Conservation (phyloP, 2,888 invertebrate species). For the Drepana falcataria region DNA sequence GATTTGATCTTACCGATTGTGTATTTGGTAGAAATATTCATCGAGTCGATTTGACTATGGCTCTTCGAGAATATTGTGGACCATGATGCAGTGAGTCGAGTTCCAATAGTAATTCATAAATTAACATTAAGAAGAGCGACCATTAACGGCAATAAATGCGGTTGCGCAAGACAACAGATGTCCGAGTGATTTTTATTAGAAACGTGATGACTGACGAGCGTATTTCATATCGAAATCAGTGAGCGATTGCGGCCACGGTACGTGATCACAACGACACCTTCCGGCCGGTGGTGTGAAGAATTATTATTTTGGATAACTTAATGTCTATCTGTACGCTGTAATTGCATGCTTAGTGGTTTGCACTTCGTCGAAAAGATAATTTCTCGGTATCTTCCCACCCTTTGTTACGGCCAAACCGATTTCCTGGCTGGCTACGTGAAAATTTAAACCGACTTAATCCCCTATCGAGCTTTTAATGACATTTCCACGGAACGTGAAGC, state of each 20-base stretch:
- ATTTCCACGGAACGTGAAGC: conserved; percentile 65
- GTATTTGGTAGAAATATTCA: too few species aligned
- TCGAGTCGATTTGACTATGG: too few species aligned
- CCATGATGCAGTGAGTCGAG: conserved; percentile 19
- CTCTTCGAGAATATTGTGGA: neutral
- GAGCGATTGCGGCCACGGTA: conserved; percentile 53
- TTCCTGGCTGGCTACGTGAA: conserved; percentile 74
- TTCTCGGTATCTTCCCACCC: conserved; percentile 74
- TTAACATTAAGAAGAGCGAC: conserved; percentile 56
- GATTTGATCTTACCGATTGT: too few species aligned
- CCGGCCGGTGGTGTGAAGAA: conserved; percentile 69
- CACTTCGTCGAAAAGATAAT: conserved; percentile 69
- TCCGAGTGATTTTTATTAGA: conserved; percentile 69
- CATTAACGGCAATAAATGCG: conserved; percentile 72
- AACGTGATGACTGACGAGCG: conserved; percentile 62
- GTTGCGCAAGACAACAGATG: conserved; percentile 70
- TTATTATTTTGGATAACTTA: conserved; percentile 73
- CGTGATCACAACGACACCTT: conserved; percentile 70
- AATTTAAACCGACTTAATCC: conserved; percentile 72
- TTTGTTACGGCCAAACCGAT: conserved; percentile 72
- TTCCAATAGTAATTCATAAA: conserved; percentile 38
- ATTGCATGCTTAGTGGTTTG: conserved; percentile 75
- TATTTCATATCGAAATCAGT: conserved; percentile 52
- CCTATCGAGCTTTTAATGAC: conserved; percentile 75
- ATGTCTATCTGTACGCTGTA: conserved; percentile 72